Conservation (phyloP, 2,113 vertebrate genomes). For the Electrona antarctica region DNA sequence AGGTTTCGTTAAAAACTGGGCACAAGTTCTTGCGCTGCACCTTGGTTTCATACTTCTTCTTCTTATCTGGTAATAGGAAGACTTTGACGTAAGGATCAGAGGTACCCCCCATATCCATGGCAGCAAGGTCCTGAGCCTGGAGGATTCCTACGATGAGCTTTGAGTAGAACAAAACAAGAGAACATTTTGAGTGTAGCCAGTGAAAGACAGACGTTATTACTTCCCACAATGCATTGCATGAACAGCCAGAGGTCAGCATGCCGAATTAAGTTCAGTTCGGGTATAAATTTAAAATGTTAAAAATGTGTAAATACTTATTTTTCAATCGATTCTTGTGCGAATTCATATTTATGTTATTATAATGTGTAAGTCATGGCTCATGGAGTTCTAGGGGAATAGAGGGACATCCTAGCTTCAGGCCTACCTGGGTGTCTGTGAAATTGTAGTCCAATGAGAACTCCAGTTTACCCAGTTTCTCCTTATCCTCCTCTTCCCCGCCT, state of each 20-base stretch:
- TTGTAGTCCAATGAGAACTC: slow-evolving; percentile 90
- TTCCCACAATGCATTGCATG: too few relatives aligned
- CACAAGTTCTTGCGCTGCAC: slow-evolving; percentile 91
- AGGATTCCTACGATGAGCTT: slow-evolving; percentile 89
- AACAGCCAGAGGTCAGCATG: neutral
- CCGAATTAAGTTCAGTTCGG: too few relatives aligned
- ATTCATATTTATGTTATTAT: too few relatives aligned
- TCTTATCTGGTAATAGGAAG: slow-evolving; percentile 88
- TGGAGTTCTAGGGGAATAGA: too few relatives aligned
- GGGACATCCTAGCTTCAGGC: neutral
- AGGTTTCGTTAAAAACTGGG: slow-evolving; percentile 89
- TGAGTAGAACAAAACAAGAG: slow-evolving; percentile 23
- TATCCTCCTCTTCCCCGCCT: slow-evolving; percentile 77
- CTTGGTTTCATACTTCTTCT: slow-evolving; percentile 90
- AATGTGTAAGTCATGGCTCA: neutral
- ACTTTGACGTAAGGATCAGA: slow-evolving; percentile 91
- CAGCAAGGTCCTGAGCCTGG: slow-evolving; percentile 86
- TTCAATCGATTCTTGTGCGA: too few relatives aligned
- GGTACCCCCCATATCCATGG: slow-evolving; percentile 90
- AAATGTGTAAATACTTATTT: too few relatives aligned
- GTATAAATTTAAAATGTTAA: too few relatives aligned
- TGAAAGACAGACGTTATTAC: too few relatives aligned
- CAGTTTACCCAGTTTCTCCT: slow-evolving; percentile 84
- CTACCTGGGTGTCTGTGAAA: slow-evolving; percentile 86
- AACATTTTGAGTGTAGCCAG: too few relatives aligned